Conservation (phyloP, 2,113 vertebrate species). For the Ursus arctos region DNA sequence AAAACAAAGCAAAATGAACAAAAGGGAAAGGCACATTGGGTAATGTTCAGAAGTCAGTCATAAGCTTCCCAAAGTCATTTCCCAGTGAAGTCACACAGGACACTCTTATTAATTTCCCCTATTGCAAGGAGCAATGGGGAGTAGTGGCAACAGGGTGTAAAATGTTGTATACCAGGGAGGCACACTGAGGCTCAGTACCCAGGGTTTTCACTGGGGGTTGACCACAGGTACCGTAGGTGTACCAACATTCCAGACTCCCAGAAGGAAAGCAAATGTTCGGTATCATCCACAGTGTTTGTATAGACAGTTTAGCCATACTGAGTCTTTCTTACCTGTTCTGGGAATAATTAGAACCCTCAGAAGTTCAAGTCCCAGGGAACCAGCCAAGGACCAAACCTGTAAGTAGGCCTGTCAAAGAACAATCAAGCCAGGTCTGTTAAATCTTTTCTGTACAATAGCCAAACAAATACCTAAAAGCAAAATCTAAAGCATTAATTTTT, state of each 20-base stretch:
- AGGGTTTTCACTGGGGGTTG: rapidly evolving
- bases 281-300: background rate
- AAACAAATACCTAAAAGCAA: background rate
- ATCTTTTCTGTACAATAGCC: background rate
- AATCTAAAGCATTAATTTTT: background rate
- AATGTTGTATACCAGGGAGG: background rate
- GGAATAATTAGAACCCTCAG: background rate
- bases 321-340: background rate
- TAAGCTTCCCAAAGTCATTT: background rate
- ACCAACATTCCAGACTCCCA: background rate
- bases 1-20: background rate
- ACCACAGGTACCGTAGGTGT: background rate
- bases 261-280: background rate
- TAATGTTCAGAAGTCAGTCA: background rate
- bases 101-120: background rate
- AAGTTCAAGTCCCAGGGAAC: background rate
- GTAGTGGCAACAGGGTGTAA: background rate
- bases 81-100: background rate
- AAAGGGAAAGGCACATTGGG: rapidly evolving
- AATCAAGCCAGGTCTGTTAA: background rate
- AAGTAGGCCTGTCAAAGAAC: background rate
- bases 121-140: background rate
- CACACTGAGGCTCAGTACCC: background rate
- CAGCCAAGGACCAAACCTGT: background rate
- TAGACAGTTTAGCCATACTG: no score